A percentile compares a stretch with the other conserved stretches of the same genome.
Conservation (phyloP, 1,140 invertebrate genomes). For the Polypedilum vanderplanki region DNA sequence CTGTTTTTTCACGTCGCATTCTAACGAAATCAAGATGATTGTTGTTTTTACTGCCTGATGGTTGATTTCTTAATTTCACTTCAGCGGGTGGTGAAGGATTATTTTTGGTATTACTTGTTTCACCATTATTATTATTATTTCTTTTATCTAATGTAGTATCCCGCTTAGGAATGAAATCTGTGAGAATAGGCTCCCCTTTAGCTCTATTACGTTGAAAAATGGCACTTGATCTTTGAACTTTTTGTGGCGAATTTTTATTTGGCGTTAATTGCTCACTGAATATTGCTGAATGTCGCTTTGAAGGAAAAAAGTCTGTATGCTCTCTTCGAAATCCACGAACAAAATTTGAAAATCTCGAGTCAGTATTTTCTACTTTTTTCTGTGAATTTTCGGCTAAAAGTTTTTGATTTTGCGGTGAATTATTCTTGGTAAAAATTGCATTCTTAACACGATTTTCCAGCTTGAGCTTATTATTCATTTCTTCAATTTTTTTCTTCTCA, state of each 20-base stretch:
- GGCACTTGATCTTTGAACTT: conserved; percentile 50
- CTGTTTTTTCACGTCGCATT: conserved; percentile 75
- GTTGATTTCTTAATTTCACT: conserved; percentile 31
- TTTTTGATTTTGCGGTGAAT: conserved; percentile 40
- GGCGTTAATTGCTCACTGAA: conserved; percentile 46
- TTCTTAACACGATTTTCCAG: conserved; percentile 30
- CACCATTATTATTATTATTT: conserved; percentile 28
- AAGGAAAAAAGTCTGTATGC: conserved; percentile 71
- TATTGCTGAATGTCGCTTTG: conserved; percentile 66
- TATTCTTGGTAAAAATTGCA: conserved; percentile 30
- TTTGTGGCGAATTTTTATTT: conserved; percentile 43
- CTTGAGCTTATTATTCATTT: conserved; percentile 30
- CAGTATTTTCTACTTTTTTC: conserved; percentile 58
- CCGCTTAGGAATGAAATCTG: conserved; percentile 52
- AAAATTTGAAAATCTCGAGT: conserved; percentile 59
- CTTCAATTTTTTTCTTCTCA: conserved; percentile 29
- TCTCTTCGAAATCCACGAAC: conserved; percentile 70
- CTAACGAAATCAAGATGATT: conserved; percentile 45
- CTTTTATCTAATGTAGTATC: conserved; percentile 25
- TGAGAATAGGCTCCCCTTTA: conserved; percentile 63
- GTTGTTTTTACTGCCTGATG: conserved; percentile 29
- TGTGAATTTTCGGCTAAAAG: conserved; percentile 41
- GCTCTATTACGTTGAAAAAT: conserved; percentile 57
- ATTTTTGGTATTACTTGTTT: background rate
- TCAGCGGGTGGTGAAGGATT: background rate